A percentile compares a stretch with the other conserved stretches of the same genome.
Conservation (phyloP, 2,888 invertebrate species). For the Camptogramma bilineatum region DNA sequence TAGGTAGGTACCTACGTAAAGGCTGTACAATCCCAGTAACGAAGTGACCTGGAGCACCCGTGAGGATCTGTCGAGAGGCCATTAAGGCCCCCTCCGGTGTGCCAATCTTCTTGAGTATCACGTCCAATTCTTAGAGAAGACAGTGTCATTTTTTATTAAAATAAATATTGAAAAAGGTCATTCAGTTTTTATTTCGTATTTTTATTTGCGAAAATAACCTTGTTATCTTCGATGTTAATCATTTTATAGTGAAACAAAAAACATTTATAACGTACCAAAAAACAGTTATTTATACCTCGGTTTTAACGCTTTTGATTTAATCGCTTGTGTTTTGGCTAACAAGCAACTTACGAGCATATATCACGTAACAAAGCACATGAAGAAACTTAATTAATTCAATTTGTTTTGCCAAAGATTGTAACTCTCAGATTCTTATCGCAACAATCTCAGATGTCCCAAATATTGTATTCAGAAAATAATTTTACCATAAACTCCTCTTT, state of each 20-base stretch:
- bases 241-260: too few species aligned
- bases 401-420: too few species aligned
- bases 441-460: slow-evolving; percentile 1
- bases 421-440: too few species aligned
- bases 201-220: background rate
- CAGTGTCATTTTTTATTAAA: slow-evolving; percentile 59
- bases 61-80: slow-evolving; percentile 79
- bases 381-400: too few species aligned
- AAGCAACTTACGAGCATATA: too few species aligned
- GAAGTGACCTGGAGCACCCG: slow-evolving; percentile 81
- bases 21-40: slow-evolving; percentile 79
- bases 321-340: too few species aligned
- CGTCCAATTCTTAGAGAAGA: slow-evolving; percentile 71
- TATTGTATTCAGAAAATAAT: slow-evolving; percentile 23
- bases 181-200: slow-evolving; percentile 2
- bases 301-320: too few species aligned
- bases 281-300: too few species aligned
- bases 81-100: slow-evolving; percentile 78
- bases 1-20: slow-evolving; percentile 69
- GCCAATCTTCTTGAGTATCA: slow-evolving; percentile 80
- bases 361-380: too few species aligned
- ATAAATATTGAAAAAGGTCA: slow-evolving; percentile 40
- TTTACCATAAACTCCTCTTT: slow-evolving; percentile 3
- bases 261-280: too few species aligned
- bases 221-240: too few species aligned